These are phyloP conservation scores for Dioctria rufipes DNA, from an alignment of 2,888 invertebrate species.

Conservation along the genomic window DNA sequence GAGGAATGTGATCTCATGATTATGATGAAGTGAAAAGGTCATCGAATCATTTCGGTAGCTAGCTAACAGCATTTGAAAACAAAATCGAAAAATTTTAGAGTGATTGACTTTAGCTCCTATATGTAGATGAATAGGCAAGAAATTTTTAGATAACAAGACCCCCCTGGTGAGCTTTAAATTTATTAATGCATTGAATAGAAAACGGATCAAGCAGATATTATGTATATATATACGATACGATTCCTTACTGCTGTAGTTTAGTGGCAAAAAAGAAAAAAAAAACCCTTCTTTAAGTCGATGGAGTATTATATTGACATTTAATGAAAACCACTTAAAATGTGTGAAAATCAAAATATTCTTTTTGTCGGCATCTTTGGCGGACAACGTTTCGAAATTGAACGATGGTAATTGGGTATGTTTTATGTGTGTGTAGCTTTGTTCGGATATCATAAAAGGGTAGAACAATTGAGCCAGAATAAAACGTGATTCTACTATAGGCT, in stretches of 20 bases:
- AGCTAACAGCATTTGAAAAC: neutral
- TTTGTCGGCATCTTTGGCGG: constrained; percentile 39
- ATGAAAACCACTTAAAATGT: constrained; percentile 45
- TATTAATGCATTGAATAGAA: constrained; percentile 19
- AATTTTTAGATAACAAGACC: constrained; percentile 14
- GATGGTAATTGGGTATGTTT: neutral
- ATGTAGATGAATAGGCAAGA: neutral
- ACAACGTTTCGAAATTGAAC: constrained; percentile 15
- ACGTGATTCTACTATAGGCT: neutral
- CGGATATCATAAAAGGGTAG: constrained; percentile 12
- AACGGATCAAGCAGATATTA: neutral
- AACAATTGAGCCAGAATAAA: constrained; percentile 27
- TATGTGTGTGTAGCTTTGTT: neutral
- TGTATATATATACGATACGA: neutral
- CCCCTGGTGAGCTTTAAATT: neutral
- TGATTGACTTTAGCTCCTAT: neutral
- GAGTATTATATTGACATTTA: neutral
- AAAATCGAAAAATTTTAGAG: neutral
- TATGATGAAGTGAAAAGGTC: constrained; percentile 34
- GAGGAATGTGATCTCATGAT: constrained; percentile 39
- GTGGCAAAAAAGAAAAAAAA: neutral
- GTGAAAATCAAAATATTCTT: constrained; percentile 35
- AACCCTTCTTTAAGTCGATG: neutral
- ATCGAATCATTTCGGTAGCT: constrained; percentile 38
- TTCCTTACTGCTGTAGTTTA: no score